These are phyloP conservation scores for Vanacampus margaritifer DNA, from an alignment of 2,113 vertebrate genomes.

Conservation along the genomic window DNA sequence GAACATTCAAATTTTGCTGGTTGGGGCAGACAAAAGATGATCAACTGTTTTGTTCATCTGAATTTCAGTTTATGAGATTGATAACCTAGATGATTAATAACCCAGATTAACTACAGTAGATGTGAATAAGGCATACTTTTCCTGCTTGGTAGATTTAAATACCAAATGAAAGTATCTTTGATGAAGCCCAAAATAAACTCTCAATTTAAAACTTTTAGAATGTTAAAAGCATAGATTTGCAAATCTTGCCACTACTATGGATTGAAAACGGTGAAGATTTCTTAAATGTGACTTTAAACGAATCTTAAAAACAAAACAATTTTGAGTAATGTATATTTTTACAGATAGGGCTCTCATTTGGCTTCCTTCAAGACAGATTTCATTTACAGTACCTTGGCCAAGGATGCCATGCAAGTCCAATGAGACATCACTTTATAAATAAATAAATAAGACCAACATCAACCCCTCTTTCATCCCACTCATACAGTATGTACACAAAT, in stretches of 20 bases:
- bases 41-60: not conserved
- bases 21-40: conserved; percentile 7
- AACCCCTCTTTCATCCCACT: conserved; percentile 26
- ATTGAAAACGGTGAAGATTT: conserved; percentile 6
- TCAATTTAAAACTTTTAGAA: conserved; percentile 13
- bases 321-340: not conserved
- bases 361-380: conserved; percentile 18
- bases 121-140: conserved; percentile 32
- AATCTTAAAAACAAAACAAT: not conserved
- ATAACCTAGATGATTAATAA: conserved; percentile 5
- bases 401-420: conserved; percentile 30
- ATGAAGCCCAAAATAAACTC: conserved; percentile 31
- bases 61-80: not conserved
- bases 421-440: conserved; percentile 52
- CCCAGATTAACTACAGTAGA: not conserved
- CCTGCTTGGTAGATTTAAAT: not conserved
- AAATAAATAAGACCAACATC: conserved; percentile 69
- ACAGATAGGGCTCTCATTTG: conserved; percentile 2
- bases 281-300: not conserved
- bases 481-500: conserved; percentile 50
- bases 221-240: conserved; percentile 6
- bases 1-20: conserved; percentile 52
- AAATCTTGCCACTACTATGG: not conserved
- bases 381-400: conserved; percentile 23
- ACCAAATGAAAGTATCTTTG: conserved; percentile 13